These are phyloP conservation scores for Lapara coniferarum DNA, from an alignment of 2,888 invertebrate species.

Conservation along the genomic window DNA sequence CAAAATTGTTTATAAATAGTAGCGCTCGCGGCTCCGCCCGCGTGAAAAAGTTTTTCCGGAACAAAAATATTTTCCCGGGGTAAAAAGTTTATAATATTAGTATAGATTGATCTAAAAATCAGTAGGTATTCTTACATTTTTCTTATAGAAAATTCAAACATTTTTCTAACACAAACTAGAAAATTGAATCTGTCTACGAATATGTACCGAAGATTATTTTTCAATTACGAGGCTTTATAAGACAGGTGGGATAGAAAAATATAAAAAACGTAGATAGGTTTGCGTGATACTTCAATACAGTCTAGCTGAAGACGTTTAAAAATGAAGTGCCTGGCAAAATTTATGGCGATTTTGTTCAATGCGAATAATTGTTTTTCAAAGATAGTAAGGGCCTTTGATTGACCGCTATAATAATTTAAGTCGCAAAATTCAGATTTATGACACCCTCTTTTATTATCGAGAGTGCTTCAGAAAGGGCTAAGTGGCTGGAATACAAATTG, in stretches of 20 bases:
- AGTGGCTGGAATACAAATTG: slow-evolving; percentile 24
- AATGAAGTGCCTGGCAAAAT: too few relatives aligned
- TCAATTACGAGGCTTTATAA: not conserved
- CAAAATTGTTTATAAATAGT: too few relatives aligned
- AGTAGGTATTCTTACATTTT: too few relatives aligned
- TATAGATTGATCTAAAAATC: too few relatives aligned
- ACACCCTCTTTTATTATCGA: slow-evolving; percentile 28
- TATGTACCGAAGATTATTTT: not conserved
- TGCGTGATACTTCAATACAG: not conserved
- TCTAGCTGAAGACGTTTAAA: too few relatives aligned
- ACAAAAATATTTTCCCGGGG: too few relatives aligned
- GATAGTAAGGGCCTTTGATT: slow-evolving; percentile 36
- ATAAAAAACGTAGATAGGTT: not conserved
- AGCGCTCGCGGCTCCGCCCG: too few relatives aligned
- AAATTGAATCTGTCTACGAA: not conserved
- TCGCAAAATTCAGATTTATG: slow-evolving; percentile 33
- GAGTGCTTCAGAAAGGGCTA: slow-evolving; percentile 28
- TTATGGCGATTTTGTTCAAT: not conserved
- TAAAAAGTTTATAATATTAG: too few relatives aligned
- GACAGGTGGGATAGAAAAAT: not conserved
- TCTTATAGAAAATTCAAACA: not conserved
- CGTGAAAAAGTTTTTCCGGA: too few relatives aligned
- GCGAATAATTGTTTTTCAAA: slow-evolving; percentile 4
- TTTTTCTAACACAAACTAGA: not conserved
- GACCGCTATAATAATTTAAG: slow-evolving; percentile 38